Percentiles rank a stretch among this genome's conserved stretches.
Evolutionary conservation across 1,140 invertebrate genomes (phyloP).

Genomic region (Micrasema minimum): DNA sequence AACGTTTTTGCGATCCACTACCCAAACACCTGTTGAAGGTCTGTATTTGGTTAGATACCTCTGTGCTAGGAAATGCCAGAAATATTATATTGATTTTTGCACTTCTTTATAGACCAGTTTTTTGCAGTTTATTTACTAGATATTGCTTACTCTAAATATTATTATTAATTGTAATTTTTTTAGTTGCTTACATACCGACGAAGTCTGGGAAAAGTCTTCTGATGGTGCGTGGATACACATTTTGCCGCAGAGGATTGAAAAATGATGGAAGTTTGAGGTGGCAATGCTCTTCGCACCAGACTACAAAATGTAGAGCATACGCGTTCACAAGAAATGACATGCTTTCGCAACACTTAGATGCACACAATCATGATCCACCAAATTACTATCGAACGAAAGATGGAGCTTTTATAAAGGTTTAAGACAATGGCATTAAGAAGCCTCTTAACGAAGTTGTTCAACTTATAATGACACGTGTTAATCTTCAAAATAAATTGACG

Average conservation of each 20-base stretch:
- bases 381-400: conserved; percentile 11
- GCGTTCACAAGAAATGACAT: conserved; percentile 16
- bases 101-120: too few species aligned
- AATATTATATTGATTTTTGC: too few species aligned
- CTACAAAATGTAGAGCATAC: conserved; percentile 13
- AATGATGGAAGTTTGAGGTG: conserved; percentile 23
- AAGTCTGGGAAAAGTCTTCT: conserved; percentile 14
- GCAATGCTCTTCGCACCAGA: conserved; percentile 31
- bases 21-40: too few species aligned
- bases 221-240: conserved; percentile 29
- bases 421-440: too few species aligned
- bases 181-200: conserved; percentile 12
- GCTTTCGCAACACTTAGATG: background rate
- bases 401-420: conserved; percentile 14
- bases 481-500: too few species aligned
- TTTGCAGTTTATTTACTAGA: too few species aligned
- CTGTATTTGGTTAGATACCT: too few species aligned
- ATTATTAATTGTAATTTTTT: conserved; percentile 12
- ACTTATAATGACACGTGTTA: too few species aligned
- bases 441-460: too few species aligned
- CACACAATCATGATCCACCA: conserved; percentile 23
- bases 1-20: too few species aligned
- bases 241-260: background rate
- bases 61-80: too few species aligned
- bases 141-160: too few species aligned